A percentile compares a stretch with the other conserved stretches of the same genome.
These are phyloP conservation scores for Tillus elongatus DNA, from an alignment of 2,888 invertebrate genomes.

Conservation along the genomic window DNA sequence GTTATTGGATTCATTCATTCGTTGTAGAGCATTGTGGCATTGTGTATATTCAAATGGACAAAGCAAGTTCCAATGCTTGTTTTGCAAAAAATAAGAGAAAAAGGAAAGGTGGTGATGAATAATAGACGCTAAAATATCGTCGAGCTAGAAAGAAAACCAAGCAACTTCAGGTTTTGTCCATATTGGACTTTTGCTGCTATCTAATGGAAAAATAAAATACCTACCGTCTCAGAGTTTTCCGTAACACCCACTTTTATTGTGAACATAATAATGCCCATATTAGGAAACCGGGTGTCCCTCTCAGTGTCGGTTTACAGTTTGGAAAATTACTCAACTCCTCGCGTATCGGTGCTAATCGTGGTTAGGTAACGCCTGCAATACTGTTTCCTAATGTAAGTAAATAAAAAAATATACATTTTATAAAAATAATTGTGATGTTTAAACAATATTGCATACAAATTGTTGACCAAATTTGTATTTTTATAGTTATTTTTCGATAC, in stretches of 20 bases:
- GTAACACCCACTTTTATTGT: neutral
- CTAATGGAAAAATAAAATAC: constrained; percentile 3
- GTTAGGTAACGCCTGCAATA: neutral
- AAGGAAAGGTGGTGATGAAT: too few relatives aligned
- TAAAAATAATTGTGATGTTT: neutral
- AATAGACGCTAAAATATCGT: too few relatives aligned
- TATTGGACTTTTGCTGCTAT: constrained; percentile 1
- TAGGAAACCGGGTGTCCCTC: constrained; percentile 2
- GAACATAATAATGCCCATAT: constrained; percentile 3
- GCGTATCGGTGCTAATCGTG: constrained; percentile 2
- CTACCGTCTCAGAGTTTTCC: constrained; percentile 2
- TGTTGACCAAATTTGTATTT: neutral
- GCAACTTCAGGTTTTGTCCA: neutral
- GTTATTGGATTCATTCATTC: too few relatives aligned
- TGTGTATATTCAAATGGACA: too few relatives aligned
- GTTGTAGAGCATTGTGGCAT: too few relatives aligned
- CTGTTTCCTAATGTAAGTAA: neutral
- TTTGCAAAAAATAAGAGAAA: too few relatives aligned
- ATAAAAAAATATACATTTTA: neutral
- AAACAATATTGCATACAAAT: neutral
- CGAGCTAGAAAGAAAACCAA: neutral
- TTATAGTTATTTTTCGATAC: constrained; percentile 3
- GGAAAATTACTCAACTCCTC: constrained; percentile 2
- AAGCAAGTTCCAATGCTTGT: too few relatives aligned
- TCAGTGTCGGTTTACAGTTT: neutral